Evolutionary conservation across 2,113 vertebrate genomes (phyloP).

Genomic region (Motacilla tschutschensis): DNA sequence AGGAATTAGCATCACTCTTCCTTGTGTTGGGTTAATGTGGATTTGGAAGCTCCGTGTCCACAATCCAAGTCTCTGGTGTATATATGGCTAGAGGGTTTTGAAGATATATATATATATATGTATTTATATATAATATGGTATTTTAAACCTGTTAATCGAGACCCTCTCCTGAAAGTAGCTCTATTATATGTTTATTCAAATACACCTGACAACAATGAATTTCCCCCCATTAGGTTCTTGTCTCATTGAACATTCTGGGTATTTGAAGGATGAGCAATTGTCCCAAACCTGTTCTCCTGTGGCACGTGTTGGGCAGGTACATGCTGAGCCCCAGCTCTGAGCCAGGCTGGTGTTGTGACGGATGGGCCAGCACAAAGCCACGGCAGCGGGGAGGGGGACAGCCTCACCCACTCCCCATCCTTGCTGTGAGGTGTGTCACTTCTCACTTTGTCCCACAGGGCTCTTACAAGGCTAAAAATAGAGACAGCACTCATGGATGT

Average conservation of each 20-base stretch:
- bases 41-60: neutral
- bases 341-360: neutral
- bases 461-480: slow-evolving; percentile 1
- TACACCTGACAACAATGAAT: neutral
- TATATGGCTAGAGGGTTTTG: neutral
- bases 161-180: neutral
- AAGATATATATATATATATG: no score
- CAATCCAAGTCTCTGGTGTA: neutral
- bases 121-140: neutral
- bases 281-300: neutral
- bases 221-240: neutral
- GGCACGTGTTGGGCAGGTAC: neutral
- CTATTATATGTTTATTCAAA: neutral
- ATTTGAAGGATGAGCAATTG: neutral
- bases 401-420: neutral
- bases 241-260: neutral
- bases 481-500: neutral
- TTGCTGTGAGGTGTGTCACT: neutral
- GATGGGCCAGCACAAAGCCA: neutral
- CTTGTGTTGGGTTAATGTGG: neutral
- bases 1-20: neutral
- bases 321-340: neutral
- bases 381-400: neutral
- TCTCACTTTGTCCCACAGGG: neutral
- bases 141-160: neutral